Conservation (phyloP, 1,140 invertebrate genomes). For the Conus betulinus region DNA sequence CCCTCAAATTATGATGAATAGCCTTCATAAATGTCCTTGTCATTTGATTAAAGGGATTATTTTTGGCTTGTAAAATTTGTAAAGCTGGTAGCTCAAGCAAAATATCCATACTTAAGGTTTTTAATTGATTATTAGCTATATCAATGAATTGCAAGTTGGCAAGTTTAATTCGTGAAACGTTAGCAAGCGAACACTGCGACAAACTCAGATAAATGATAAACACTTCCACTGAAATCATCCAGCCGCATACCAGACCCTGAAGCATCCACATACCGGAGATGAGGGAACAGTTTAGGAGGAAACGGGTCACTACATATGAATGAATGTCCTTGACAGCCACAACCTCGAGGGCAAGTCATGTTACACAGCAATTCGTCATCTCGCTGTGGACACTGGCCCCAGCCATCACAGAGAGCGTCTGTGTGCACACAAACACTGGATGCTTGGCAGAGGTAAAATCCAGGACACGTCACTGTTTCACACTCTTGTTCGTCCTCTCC, state of each 20-base stretch:
- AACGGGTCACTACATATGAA: neutral
- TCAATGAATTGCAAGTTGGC: neutral
- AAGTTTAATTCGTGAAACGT: neutral
- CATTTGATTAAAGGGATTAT: neutral
- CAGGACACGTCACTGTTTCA: neutral
- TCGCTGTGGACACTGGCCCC: neutral
- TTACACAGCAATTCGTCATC: neutral
- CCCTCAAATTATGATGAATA: neutral
- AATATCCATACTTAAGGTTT: neutral
- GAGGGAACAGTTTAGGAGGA: neutral
- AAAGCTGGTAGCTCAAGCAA: neutral
- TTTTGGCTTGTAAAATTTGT: neutral
- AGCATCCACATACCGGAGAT: neutral
- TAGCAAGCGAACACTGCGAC: neutral
- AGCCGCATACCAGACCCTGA: neutral
- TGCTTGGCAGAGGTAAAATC: neutral
- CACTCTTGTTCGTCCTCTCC: neutral
- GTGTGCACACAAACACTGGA: too few relatives aligned
- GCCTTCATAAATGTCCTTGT: neutral
- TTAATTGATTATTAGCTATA: constrained; percentile 22
- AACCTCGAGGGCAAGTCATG: neutral
- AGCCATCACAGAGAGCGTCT: too few relatives aligned
- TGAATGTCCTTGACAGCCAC: neutral
- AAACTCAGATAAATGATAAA: neutral
- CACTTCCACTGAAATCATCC: neutral